These are phyloP conservation scores for Standfussiana lucernea DNA, from an alignment of 2,888 invertebrate genomes.

Conservation along the genomic window DNA sequence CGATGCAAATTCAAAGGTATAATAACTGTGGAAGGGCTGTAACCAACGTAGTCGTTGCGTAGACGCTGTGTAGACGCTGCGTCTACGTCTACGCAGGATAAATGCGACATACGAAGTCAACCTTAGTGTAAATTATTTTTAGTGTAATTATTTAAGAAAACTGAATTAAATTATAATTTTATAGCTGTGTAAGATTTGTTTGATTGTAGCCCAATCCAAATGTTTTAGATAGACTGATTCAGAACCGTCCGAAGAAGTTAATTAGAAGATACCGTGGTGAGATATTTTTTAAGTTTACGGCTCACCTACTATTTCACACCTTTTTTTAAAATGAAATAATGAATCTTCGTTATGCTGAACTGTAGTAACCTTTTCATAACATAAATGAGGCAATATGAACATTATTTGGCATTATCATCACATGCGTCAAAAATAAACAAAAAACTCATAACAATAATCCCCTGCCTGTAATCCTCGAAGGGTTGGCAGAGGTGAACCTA, in stretches of 20 bases:
- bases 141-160: slow-evolving; percentile 33
- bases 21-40: neutral
- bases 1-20: neutral
- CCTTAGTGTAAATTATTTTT: slow-evolving; percentile 15
- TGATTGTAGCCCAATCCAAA: neutral
- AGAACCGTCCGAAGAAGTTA: too few relatives aligned
- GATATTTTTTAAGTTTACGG: neutral
- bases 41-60: neutral
- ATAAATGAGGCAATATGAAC: neutral
- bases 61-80: neutral
- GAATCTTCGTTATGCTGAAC: neutral
- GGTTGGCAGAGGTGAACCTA: too few relatives aligned
- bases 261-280: neutral
- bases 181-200: slow-evolving; percentile 7
- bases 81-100: neutral
- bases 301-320: neutral
- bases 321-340: too few relatives aligned
- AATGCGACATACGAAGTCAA: neutral
- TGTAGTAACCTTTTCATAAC: too few relatives aligned
- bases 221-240: neutral
- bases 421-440: slow-evolving; percentile 1
- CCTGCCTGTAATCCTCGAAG: too few relatives aligned
- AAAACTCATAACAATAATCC: too few relatives aligned
- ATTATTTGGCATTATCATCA: slow-evolving; percentile 13
- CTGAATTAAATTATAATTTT: slow-evolving; percentile 46